Evolutionary conservation across 1,140 invertebrate species (phyloP).

Genomic region (Tenebrio molitor): DNA sequence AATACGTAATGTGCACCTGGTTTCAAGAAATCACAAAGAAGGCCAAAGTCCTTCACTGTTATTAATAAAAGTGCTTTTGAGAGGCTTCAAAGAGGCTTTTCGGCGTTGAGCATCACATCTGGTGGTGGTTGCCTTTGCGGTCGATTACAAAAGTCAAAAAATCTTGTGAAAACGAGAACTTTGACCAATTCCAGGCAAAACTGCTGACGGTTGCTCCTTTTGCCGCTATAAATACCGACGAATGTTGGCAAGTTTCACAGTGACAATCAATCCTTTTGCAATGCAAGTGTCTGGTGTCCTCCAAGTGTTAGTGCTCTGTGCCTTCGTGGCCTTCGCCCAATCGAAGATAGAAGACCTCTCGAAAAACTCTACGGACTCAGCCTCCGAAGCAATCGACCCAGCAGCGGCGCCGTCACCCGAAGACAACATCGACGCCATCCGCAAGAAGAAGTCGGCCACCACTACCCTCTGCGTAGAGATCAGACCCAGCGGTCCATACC

Average conservation of each 20-base stretch:
- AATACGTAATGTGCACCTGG: no score
- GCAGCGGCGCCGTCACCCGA: background rate
- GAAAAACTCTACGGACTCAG: slow-evolving; percentile 18
- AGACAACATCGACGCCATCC: slow-evolving; percentile 46
- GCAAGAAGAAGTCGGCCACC: slow-evolving; percentile 63
- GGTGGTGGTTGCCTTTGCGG: no score
- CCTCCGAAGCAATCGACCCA: slow-evolving; percentile 6
- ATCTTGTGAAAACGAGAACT: no score
- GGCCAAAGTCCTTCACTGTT: no score
- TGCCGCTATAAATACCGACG: background rate
- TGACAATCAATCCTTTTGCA: slow-evolving; percentile 5
- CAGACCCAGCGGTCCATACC: slow-evolving; percentile 60
- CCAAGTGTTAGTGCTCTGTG: slow-evolving; percentile 30
- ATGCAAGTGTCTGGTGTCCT: slow-evolving; percentile 26
- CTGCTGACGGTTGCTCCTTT: background rate
- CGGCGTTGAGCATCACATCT: no score
- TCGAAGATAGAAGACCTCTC: background rate
- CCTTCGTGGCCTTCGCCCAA: background rate
- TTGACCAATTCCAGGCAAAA: no score
- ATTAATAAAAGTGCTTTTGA: no score
- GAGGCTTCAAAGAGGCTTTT: no score
- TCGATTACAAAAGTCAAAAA: no score
- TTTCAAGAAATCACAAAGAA: no score
- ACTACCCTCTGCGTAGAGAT: slow-evolving; percentile 66
- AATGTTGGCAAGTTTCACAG: background rate